A percentile compares a stretch with the other conserved stretches of the same genome.
These are phyloP conservation scores for Caenorhabditis drosophilae DNA, from an alignment of 2,888 invertebrate species.

Conservation along the genomic window DNA sequence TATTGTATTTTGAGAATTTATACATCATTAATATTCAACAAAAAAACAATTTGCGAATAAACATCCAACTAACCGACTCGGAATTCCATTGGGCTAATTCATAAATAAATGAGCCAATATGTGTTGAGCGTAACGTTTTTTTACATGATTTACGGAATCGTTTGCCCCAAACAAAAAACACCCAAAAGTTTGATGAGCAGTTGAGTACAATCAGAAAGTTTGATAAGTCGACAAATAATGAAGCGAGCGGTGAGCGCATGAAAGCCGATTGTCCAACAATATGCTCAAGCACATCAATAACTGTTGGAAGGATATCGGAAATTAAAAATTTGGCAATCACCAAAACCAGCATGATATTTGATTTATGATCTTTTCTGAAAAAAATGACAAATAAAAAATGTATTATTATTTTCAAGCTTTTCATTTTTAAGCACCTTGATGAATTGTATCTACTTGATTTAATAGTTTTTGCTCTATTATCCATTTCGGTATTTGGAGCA, in stretches of 20 bases:
- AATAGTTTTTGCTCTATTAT: constrained; percentile 44
- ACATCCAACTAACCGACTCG: constrained; percentile 44
- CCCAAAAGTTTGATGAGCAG: constrained; percentile 68
- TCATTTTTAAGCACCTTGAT: constrained; percentile 21
- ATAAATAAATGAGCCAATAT: constrained; percentile 40
- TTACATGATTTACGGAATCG: constrained; percentile 54
- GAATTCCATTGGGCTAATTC: constrained; percentile 43
- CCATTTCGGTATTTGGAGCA: constrained; percentile 52
- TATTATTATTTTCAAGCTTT: not conserved
- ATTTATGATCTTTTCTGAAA: constrained; percentile 64
- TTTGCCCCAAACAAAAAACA: constrained; percentile 67
- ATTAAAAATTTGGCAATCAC: constrained; percentile 66
- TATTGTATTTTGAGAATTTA: too few species aligned
- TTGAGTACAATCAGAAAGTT: constrained; percentile 67
- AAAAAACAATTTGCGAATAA: too few species aligned
- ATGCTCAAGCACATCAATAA: constrained; percentile 66
- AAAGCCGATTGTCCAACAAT: constrained; percentile 64
- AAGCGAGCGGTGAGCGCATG: constrained; percentile 61
- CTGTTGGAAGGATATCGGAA: constrained; percentile 67
- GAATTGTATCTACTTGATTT: constrained; percentile 31
- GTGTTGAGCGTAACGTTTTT: constrained; percentile 36
- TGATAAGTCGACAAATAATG: constrained; percentile 65
- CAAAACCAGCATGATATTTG: constrained; percentile 66
- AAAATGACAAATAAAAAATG: too few species aligned
- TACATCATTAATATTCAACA: too few species aligned